Base-by-base conservation (phyloP, 2,113 vertebrate species). In the Cebus imitator region DNA sequence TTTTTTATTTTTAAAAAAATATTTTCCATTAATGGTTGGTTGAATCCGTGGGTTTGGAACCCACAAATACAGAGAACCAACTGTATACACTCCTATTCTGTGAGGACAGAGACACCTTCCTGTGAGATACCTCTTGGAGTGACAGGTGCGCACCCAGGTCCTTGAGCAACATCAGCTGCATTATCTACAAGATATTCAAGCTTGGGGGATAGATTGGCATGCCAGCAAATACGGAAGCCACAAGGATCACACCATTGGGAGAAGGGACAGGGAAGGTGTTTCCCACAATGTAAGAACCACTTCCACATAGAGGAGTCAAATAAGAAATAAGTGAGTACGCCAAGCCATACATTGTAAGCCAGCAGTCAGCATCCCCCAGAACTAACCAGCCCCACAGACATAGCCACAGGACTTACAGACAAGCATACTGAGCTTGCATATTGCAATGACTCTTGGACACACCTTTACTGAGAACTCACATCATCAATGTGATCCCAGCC, bases 341-440 rank as follows among this genome's bases (percentile, higher is more conserved):
- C 97, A 98, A 98, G 97, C 97, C 97, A 98, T 85, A 95, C 95
- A 90, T 91, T 87, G 7, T 95, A 90, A 97, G 95, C 93, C 97
- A 97, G 97, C 96, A 88, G 91, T 81, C 89, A 96, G 80, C 92
- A 86, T 87, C 97, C 76, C 93, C 92, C 83, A 96, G 40, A 96
- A 97, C 64, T 95, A 94, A 92, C 45, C 79, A 92, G 96, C 97
- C 75, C 88, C 97, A 97, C 95, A 97, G 95, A 95, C 25, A 85
- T 0, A 72, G 93, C 95, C 96, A 97, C 90, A 95, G 83, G 84
- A 96, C 96, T 98, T 45, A 91, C 64, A 96, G 66, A 95, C 87
- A 97, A 48, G 83, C 76, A 78, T 12, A 87, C 32, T 78, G 50
- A 96, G 88, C 95, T 94, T 96, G 58, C 37, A 72, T 43, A 73